Percentiles rank a stretch among this genome's conserved stretches.
Conservation (phyloP, 2,888 invertebrate genomes). For the Silvanus unidentatus region DNA sequence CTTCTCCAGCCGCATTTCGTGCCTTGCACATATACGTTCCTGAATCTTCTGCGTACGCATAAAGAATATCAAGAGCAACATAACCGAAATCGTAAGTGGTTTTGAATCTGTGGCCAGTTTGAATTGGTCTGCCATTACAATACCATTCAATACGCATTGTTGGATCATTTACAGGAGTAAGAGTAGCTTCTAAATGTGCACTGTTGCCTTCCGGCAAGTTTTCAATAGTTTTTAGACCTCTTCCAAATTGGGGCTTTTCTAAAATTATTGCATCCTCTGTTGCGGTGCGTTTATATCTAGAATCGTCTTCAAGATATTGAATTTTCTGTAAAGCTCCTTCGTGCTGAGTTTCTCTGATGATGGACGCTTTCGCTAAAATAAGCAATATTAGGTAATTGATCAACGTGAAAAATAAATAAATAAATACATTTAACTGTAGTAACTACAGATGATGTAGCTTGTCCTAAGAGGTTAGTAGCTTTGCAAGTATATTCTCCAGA, state of each 20-base stretch:
- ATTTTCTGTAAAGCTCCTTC: conserved; percentile 90
- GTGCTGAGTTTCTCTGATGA: conserved; percentile 86
- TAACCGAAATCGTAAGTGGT: conserved; percentile 97
- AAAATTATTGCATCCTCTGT: conserved; percentile 70
- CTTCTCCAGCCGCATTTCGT: conserved; percentile 91
- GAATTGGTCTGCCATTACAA: conserved; percentile 89
- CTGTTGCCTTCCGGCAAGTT: conserved; percentile 80
- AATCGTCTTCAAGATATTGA: conserved; percentile 82
- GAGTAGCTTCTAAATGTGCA: conserved; percentile 88
- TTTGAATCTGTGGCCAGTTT: conserved; percentile 91
- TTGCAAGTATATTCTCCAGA: conserved; percentile 87
- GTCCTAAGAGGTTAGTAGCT: conserved; percentile 80
- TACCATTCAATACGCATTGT: conserved; percentile 99
- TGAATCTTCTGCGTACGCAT: conserved; percentile 94
- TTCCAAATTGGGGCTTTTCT: conserved; percentile 85
- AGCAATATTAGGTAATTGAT: conserved; percentile 35
- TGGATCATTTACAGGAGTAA: conserved; percentile 96
- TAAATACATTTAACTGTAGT: conserved; percentile 77
- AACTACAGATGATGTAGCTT: conserved; percentile 74
- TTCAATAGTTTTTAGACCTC: conserved; percentile 77
- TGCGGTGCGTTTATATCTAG: conserved; percentile 64
- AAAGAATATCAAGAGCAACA: conserved; percentile 92
- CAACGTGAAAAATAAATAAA: conserved; percentile 7
- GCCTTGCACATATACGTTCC: conserved; percentile 97
- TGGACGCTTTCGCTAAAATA: conserved; percentile 75